Conservation (phyloP, 1,140 invertebrate species). For the Hirudo medicinalis region DNA sequence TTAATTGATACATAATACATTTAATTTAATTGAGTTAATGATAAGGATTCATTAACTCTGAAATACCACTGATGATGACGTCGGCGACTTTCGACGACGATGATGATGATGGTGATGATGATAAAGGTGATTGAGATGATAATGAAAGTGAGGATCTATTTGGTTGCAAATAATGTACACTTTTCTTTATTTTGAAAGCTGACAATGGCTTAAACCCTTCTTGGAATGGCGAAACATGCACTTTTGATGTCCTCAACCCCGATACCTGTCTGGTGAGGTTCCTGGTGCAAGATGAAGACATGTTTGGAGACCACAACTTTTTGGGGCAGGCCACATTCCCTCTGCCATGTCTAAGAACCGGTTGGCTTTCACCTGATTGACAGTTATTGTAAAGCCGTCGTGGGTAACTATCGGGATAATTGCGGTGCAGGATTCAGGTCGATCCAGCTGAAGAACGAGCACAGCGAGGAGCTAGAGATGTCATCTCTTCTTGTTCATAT, state of each 20-base stretch:
- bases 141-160: too few relatives aligned
- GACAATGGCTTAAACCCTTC: conserved; percentile 94
- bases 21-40: too few relatives aligned
- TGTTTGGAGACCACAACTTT: conserved; percentile 93
- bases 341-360: conserved; percentile 43
- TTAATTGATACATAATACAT: too few relatives aligned
- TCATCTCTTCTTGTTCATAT: conserved; percentile 76
- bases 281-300: conserved; percentile 87
- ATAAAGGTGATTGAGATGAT: too few relatives aligned
- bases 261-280: conserved; percentile 79
- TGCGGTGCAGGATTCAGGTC: conserved; percentile 63
- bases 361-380: conserved; percentile 29
- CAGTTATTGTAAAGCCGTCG: too few relatives aligned
- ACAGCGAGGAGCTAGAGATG: conserved; percentile 81
- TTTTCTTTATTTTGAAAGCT: conserved; percentile 43
- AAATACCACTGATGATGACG: too few relatives aligned
- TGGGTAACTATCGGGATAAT: background rate
- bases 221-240: conserved; percentile 70
- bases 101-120: too few relatives aligned
- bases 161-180: background rate
- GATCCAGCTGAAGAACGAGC: conserved; percentile 75
- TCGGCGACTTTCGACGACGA: too few relatives aligned
- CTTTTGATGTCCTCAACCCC: conserved; percentile 76
- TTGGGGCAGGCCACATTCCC: conserved; percentile 91
- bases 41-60: too few relatives aligned